Evolutionary conservation across 1,140 invertebrate species (phyloP).

Genomic region (Achatina immaculata): DNA sequence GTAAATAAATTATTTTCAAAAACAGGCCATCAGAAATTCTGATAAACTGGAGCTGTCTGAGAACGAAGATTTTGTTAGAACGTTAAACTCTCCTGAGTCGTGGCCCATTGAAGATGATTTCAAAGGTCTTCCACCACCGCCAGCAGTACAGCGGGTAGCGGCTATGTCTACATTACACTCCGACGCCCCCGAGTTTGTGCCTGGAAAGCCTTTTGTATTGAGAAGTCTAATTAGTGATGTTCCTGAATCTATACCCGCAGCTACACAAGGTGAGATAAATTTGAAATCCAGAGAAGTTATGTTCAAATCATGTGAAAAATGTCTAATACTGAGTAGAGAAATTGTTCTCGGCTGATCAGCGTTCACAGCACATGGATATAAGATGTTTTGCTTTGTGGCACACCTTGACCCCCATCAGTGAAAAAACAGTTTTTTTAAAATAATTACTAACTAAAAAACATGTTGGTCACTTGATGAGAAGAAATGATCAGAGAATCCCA

Average conservation of each 20-base stretch:
- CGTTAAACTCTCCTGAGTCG: slow-evolving; percentile 82
- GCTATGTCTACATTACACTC: slow-evolving; percentile 78
- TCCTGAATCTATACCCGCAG: not conserved
- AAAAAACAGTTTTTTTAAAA: too few species aligned
- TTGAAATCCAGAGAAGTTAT: too few species aligned
- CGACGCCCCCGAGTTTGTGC: slow-evolving; percentile 88
- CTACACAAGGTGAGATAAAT: not conserved
- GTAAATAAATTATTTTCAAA: not conserved
- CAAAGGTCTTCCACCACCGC: slow-evolving; percentile 43
- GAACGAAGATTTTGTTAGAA: slow-evolving; percentile 79
- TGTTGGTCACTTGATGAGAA: too few species aligned
- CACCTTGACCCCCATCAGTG: too few species aligned
- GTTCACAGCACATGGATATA: too few species aligned
- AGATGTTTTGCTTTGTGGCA: too few species aligned
- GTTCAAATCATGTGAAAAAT: too few species aligned
- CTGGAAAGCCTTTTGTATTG: slow-evolving; percentile 66
- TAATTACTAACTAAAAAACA: too few species aligned
- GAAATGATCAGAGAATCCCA: too few species aligned
- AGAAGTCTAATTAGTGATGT: slow-evolving; percentile 33
- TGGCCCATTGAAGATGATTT: slow-evolving; percentile 83
- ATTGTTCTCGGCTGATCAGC: too few species aligned
- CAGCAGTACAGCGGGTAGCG: slow-evolving; percentile 35
- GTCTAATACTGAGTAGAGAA: too few species aligned
- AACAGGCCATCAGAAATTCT: slow-evolving; percentile 83
- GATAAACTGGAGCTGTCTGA: slow-evolving; percentile 84